Evolutionary conservation across 2,797 vertebrate genomes (phyloP).

Genomic region (Betta splendens): DNA sequence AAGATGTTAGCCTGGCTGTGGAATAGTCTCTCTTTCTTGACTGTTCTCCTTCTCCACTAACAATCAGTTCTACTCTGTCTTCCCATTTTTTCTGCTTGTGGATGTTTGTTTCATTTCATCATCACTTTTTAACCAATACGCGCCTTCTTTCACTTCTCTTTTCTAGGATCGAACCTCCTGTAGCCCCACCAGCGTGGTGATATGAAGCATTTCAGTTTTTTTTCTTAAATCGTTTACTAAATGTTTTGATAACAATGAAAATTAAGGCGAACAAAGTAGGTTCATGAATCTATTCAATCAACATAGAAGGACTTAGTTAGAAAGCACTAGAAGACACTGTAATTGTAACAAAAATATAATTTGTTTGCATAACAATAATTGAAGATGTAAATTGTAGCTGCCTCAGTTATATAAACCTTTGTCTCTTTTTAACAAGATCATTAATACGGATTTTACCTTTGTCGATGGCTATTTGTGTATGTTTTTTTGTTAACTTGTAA

Average conservation of each 20-base stretch:
- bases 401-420: conserved; percentile 4
- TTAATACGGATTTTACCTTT: conserved; percentile 4
- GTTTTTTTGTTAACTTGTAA: too few relatives aligned
- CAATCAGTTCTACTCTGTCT: background rate
- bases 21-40: too few relatives aligned
- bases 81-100: background rate
- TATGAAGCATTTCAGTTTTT: conserved; percentile 77
- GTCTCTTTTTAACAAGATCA: background rate
- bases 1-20: background rate
- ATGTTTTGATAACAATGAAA: conserved; percentile 49
- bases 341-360: background rate
- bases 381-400: background rate
- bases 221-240: conserved; percentile 19
- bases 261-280: conserved; percentile 45
- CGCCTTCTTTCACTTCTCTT: conserved; percentile 44
- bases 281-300: conserved; percentile 21
- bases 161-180: conserved; percentile 90
- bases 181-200: conserved; percentile 90
- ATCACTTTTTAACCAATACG: conserved; percentile 1
- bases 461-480: conserved; percentile 46
- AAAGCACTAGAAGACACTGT: conserved; percentile 17
- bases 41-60: background rate
- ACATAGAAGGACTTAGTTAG: background rate
- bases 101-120: too few relatives aligned
- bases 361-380: conserved; percentile 8